Base-by-base conservation (phyloP, 1,140 invertebrate genomes). In the Pseudomyrmex concolor region DNA sequence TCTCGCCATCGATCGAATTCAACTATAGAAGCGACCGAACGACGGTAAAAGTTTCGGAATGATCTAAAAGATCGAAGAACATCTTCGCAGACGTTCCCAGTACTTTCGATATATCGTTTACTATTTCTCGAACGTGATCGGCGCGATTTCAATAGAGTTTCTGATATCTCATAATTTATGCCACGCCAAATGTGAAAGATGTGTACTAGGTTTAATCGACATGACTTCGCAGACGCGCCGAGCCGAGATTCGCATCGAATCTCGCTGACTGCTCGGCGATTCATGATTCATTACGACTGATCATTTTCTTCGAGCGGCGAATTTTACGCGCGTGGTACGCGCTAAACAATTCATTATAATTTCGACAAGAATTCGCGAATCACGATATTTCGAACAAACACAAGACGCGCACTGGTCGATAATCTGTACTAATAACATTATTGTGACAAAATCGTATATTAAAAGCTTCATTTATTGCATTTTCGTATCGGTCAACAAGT, bases 171-270 rank as follows among this genome's bases (percentile, higher is more conserved):
- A 34, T 43, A 2, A 57, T 71, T 43, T 74, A 45, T 15, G 81
- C 70, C 72, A 82, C 55, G 59, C 13, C 48, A 73, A 57, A 85
- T 34, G 34, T 34, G 5, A 68, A 25, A 34, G 22, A 86, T 50
- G 9, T 60, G 22, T 71, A n/a, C n/a, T n/a, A 86, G 84, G 3
- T 83, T 83, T 83, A 84, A 59, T 78, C 17, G 17, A 78, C 51
- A 19, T 50, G 60, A 68, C n/a, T 19, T 48, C 15, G 54, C 55
- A 55, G 13, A 50, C 50, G 57, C 55, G 45, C 50, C 25, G 66
- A 66, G 60, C 51, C 54, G 22, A 12, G 66, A 86, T 63, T 84
- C 64, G 25, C 34, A 72, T 71, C 45, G 59, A 83, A 66, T 83
- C 57, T 84, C 17, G 59, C 4, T n/a, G 10, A 45, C 34, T 22